Conservation (phyloP, 1,140 invertebrate genomes). For the Battus philenor region DNA sequence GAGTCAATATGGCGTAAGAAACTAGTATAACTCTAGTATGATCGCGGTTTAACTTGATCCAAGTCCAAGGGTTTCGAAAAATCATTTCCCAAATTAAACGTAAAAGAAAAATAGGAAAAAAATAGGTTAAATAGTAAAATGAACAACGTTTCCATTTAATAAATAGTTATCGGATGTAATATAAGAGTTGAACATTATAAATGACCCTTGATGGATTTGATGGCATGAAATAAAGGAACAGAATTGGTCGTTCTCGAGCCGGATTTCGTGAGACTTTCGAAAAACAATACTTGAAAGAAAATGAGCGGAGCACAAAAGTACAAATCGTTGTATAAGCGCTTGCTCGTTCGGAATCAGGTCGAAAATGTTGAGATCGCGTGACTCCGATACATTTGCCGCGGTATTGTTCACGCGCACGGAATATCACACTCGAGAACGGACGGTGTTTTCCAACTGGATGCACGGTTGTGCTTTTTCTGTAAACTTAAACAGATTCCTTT, state of each 20-base stretch:
- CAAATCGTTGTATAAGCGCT: conserved; percentile 29
- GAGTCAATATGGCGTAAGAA: too few species aligned
- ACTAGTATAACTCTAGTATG: too few species aligned
- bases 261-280: conserved; percentile 22
- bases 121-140: too few species aligned
- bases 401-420: conserved; percentile 26
- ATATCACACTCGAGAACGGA: conserved; percentile 18
- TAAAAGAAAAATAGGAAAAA: too few species aligned
- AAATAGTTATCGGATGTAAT: too few species aligned
- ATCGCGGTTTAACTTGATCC: too few species aligned
- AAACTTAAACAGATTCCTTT: conserved; percentile 1
- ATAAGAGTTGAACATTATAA: too few species aligned
- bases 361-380: conserved; percentile 34
- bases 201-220: too few species aligned
- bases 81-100: too few species aligned
- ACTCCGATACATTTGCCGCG: conserved; percentile 24
- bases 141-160: too few species aligned
- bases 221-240: too few species aligned
- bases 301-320: conserved; percentile 28
- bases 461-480: conserved; percentile 15
- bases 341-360: conserved; percentile 22
- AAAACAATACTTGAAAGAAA: conserved; percentile 31
- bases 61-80: too few species aligned
- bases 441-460: conserved; percentile 15
- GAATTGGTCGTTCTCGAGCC: not conserved